Conservation (phyloP, 2,113 vertebrate species). For the Ciconia maguari region DNA sequence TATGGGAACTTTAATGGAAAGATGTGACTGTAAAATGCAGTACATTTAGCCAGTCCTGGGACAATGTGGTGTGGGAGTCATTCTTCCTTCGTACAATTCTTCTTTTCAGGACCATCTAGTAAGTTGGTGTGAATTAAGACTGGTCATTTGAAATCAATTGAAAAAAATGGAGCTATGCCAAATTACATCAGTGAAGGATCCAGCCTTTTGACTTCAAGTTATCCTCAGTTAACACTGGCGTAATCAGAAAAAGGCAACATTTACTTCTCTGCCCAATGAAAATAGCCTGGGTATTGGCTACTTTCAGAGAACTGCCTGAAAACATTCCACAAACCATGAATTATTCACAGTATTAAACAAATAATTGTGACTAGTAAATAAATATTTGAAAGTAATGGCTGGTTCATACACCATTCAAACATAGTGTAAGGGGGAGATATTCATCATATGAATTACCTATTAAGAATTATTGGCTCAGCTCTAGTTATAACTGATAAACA, state of each 20-base stretch:
- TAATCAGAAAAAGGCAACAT: slow-evolving; percentile 61
- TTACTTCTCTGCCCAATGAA: slow-evolving; percentile 52
- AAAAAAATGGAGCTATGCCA: slow-evolving; percentile 36
- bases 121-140: slow-evolving; percentile 54
- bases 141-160: slow-evolving; percentile 42
- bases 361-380: slow-evolving; percentile 69
- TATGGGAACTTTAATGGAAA: background rate
- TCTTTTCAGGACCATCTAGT: slow-evolving; percentile 46
- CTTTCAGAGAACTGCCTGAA: slow-evolving; percentile 55
- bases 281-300: slow-evolving; percentile 56
- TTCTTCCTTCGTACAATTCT: slow-evolving; percentile 4
- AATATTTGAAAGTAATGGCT: slow-evolving; percentile 65
- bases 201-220: slow-evolving; percentile 63
- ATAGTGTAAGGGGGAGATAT: slow-evolving; percentile 45
- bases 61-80: slow-evolving; percentile 37
- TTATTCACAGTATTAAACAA: slow-evolving; percentile 66
- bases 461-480: slow-evolving; percentile 59
- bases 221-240: slow-evolving; percentile 61
- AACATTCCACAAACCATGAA: slow-evolving; percentile 60
- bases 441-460: slow-evolving; percentile 67
- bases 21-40: background rate
- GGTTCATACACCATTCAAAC: slow-evolving; percentile 51
- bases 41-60: background rate
- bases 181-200: slow-evolving; percentile 51
- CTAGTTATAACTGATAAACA: slow-evolving; percentile 59